Percentiles rank a stretch among this genome's conserved stretches.
Conservation (phyloP, 2,797 vertebrate species). For the Eulemur albifrons region DNA sequence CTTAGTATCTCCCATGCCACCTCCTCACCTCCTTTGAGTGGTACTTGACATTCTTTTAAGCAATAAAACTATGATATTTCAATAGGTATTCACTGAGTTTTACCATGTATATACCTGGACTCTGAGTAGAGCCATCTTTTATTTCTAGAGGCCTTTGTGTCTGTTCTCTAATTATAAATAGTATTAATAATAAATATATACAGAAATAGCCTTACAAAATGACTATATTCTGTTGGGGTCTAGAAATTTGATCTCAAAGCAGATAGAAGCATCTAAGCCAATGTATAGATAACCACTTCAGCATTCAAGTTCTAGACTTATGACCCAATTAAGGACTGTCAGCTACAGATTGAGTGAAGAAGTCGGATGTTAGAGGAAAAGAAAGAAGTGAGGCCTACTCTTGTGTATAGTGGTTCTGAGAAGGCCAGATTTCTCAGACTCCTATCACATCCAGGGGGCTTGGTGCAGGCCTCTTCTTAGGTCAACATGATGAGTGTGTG, state of each 20-base stretch:
- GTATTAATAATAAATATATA: neutral
- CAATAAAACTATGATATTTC: neutral
- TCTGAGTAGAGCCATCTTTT: neutral
- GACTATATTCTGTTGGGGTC: neutral
- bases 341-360: neutral
- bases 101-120: neutral
- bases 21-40: neutral
- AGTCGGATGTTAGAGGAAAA: neutral
- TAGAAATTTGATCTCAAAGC: neutral
- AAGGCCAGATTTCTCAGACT: neutral
- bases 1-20: neutral
- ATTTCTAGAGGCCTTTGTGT: neutral
- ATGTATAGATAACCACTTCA: neutral
- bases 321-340: neutral
- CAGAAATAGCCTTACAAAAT: neutral
- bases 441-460: neutral
- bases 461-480: neutral
- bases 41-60: neutral
- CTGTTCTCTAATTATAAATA: neutral
- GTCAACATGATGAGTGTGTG: neutral
- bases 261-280: neutral
- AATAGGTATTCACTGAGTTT: neutral
- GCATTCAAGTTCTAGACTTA: neutral
- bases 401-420: neutral
- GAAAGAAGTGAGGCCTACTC: neutral